phyloP scores from a whole-genome alignment of 2,113 vertebrate species.

The Colius striatus region DNA sequence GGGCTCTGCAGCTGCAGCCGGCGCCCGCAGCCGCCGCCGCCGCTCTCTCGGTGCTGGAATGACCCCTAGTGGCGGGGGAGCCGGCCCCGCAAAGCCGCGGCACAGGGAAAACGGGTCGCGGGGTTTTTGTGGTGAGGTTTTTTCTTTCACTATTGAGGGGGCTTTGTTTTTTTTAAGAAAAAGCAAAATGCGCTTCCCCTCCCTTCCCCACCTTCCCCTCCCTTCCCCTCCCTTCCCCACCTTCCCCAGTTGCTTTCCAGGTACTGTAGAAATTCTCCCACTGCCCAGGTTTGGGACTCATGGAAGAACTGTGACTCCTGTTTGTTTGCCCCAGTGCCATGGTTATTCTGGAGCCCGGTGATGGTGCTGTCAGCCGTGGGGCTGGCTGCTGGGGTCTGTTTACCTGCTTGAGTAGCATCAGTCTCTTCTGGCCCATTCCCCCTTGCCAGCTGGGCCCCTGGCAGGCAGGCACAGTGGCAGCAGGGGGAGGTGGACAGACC shows the following conservation, averaged over 20 bases:
- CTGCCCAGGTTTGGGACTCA: too few relatives aligned
- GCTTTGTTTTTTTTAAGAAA: too few relatives aligned
- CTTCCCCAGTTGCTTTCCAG: too few relatives aligned
- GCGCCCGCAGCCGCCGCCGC: neutral
- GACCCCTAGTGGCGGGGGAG: conserved; percentile 68
- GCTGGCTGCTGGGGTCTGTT: rapidly evolving
- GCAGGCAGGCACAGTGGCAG: neutral
- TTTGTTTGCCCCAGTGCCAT: rapidly evolving
- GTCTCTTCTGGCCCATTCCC: neutral
- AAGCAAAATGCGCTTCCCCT: neutral
- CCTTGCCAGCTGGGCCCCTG: neutral
- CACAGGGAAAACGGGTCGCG: too few relatives aligned
- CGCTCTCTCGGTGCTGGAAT: conserved; percentile 41
- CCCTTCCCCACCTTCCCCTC: too few relatives aligned
- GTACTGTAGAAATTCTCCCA: neutral
- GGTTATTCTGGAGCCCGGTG: neutral
- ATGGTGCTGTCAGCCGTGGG: rapidly evolving
- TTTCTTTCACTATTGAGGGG: too few relatives aligned
- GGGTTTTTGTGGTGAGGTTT: too few relatives aligned
- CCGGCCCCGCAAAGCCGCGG: neutral
- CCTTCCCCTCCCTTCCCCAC: too few relatives aligned
- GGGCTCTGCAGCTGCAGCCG: neutral
- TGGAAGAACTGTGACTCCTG: rapidly evolving
- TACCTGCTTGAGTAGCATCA: neutral
- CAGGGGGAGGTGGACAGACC: too few relatives aligned